Evolutionary conservation across 2,888 invertebrate genomes (phyloP), one percentile per base, ranked within the genome.

Genomic region (Opisthograptis luteolata): DNA sequence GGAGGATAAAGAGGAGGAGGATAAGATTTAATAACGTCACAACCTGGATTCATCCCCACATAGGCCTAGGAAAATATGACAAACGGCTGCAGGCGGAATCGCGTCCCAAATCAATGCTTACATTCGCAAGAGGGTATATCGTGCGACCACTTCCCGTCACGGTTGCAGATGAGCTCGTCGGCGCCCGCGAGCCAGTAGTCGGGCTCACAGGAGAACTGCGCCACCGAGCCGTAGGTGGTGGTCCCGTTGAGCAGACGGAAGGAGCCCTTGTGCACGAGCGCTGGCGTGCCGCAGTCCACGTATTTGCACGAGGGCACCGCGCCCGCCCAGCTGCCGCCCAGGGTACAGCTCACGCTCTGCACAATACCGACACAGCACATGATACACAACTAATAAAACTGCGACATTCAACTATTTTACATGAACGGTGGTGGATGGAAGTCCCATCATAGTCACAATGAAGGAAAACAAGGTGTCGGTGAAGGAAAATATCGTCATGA

Each of bases 101-200:
- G n/a, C n/a, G n/a, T n/a, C n/a, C 17, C 17, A 17, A 3, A 17
- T 2, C 7, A 12, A 4, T 24, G 79, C 93, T 93, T 82, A 96
- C 96, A 81, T 90, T 96, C 96, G 79, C 97, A 97, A n/a, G 94
- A 92, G 0, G 97, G 97, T 36, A 95, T 94, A 70, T 95, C 94
- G 27, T 95, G 94, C 0, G 95, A 96, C 97, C 97, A 97, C 75
- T 95, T 96, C 7, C 96, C 97, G 58, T 97, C 96, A 48, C 94
- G 92, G 22, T 95, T 95, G 76, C 97, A 97, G 12, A 92, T 92
- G 32, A 96, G 92, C 12, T 91, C 91, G 32, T 95, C 93, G 1
- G 94, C 93, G 0, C 94, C 94, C n/a, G 93, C 93, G 22, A 97
- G 88, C 95, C 96, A 97, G 78, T 96, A 95, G 79, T 97, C 97